These are phyloP conservation scores for Anaspis maculata DNA, from an alignment of 2,888 invertebrate genomes.

Conservation along the genomic window DNA sequence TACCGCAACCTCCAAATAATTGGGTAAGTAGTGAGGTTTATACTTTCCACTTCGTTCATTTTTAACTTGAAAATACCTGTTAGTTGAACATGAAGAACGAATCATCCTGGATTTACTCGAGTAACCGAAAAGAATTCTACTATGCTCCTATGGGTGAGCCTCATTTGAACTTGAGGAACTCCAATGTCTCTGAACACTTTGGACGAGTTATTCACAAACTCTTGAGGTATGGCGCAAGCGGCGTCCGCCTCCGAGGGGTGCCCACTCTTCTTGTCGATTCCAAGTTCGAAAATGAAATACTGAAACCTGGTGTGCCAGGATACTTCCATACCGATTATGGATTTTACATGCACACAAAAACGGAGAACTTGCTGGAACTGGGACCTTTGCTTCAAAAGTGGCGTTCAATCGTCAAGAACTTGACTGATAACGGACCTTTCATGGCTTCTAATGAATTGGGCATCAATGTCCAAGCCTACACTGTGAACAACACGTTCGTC, in stretches of 20 bases:
- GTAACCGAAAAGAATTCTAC: conserved; percentile 59
- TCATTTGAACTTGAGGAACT: conserved; percentile 74
- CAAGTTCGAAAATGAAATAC: conserved; percentile 45
- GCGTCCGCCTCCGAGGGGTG: conserved; percentile 66
- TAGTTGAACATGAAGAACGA: conserved; percentile 33
- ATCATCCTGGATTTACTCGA: conserved; percentile 65
- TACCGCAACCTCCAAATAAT: conserved; percentile 54
- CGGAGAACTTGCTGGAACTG: conserved; percentile 55
- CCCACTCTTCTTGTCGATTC: conserved; percentile 57
- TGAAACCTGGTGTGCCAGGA: conserved; percentile 31
- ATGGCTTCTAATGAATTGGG: conserved; percentile 35
- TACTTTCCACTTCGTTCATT: background rate
- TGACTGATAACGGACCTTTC: conserved; percentile 40
- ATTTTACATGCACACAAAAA: conserved; percentile 57
- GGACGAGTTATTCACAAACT: conserved; percentile 60
- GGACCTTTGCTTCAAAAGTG: conserved; percentile 54
- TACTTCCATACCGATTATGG: conserved; percentile 48
- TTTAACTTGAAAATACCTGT: conserved; percentile 28
- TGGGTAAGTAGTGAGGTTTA: conserved; percentile 50
- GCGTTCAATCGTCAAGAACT: conserved; percentile 52
- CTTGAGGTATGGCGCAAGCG: conserved; percentile 68
- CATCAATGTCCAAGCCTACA: conserved; percentile 33
- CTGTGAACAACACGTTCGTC: conserved; percentile 32
- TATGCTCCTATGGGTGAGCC: conserved; percentile 72
- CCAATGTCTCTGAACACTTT: conserved; percentile 56